Evolutionary conservation across 2,888 invertebrate species (phyloP).

Genomic region (Platycheirus rosarum): DNA sequence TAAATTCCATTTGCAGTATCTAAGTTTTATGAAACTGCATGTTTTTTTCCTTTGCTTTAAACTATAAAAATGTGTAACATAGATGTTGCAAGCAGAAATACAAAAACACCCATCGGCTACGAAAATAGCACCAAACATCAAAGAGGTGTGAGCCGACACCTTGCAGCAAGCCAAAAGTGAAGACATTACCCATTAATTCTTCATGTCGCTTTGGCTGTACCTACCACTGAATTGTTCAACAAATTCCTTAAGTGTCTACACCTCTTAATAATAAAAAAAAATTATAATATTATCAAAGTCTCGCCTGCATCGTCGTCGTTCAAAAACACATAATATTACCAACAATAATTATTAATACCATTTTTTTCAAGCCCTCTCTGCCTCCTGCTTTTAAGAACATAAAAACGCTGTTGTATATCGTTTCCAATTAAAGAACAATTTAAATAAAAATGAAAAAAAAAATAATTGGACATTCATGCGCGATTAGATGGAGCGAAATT

Average conservation of each 20-base stretch:
- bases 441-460: conserved; percentile 68
- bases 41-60: no score
- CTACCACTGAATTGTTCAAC: conserved; percentile 27
- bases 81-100: background rate
- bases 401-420: conserved; percentile 30
- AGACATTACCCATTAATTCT: conserved; percentile 61
- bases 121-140: conserved; percentile 29
- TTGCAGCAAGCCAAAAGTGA: conserved; percentile 29
- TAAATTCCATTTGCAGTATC: no score
- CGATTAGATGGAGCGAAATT: conserved; percentile 74
- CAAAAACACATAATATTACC: conserved; percentile 15
- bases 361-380: conserved; percentile 14
- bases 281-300: background rate
- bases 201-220: conserved; percentile 13
- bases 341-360: conserved; percentile 52
- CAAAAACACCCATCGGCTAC: background rate
- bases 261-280: background rate
- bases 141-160: conserved; percentile 53
- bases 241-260: conserved; percentile 43
- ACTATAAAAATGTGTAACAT: background rate
- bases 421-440: conserved; percentile 73
- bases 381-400: conserved; percentile 14
- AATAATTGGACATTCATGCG: conserved; percentile 73
- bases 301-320: conserved; percentile 16
- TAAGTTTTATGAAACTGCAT: no score